A percentile compares a stretch with the other conserved stretches of the same genome.
Conservation (phyloP, 2,888 invertebrate genomes). For the Drosophila subquinaria region DNA sequence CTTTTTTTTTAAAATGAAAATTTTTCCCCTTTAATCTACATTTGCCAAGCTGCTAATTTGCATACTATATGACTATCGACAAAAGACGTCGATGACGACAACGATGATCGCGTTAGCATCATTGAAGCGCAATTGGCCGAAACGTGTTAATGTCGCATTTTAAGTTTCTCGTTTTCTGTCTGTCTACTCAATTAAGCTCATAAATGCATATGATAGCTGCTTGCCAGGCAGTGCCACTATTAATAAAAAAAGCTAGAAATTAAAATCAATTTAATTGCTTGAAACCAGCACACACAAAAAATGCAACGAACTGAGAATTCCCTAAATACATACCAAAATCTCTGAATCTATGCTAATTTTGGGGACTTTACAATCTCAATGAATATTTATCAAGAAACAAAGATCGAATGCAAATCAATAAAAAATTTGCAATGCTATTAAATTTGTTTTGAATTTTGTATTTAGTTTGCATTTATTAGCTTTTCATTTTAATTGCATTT, state of each 20-base stretch:
- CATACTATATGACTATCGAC: slow-evolving; percentile 18
- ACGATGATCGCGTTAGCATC: slow-evolving; percentile 36
- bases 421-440: background rate
- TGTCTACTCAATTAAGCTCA: slow-evolving; percentile 47
- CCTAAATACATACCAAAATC: background rate
- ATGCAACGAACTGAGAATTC: slow-evolving; percentile 22
- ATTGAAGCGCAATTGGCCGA: slow-evolving; percentile 49
- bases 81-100: slow-evolving; percentile 5
- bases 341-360: background rate
- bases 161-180: slow-evolving; percentile 22
- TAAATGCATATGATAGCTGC: slow-evolving; percentile 45
- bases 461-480: background rate
- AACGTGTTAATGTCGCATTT: slow-evolving; percentile 55
- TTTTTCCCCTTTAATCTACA: slow-evolving; percentile 14
- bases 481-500: background rate
- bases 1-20: too few species aligned
- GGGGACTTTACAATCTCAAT: background rate
- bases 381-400: background rate
- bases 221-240: slow-evolving; percentile 18
- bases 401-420: background rate
- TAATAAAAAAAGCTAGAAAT: slow-evolving; percentile 11
- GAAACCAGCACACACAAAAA: slow-evolving; percentile 11
- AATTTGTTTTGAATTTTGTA: background rate
- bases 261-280: slow-evolving; percentile 42
- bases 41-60: slow-evolving; percentile 30